phyloP scores from a whole-genome alignment of 2,797 vertebrate genomes.

The Erpetoichthys calabaricus region DNA sequence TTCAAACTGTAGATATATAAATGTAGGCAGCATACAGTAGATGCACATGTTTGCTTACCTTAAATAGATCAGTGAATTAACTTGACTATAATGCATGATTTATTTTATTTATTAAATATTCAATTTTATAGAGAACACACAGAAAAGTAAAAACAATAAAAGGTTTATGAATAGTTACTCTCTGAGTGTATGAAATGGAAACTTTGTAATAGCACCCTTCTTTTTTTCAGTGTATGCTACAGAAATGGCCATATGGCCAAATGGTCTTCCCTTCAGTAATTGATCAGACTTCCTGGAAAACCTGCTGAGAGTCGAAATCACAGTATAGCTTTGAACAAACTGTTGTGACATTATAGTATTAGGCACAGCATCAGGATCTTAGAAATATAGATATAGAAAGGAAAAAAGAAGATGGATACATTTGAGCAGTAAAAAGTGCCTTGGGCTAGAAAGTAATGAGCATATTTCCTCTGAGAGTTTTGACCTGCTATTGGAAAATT shows the following conservation, averaged over 20 bases:
- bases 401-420: constrained; percentile 67
- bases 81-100: too few relatives aligned
- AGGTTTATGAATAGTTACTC: too few relatives aligned
- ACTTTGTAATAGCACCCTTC: constrained; percentile 29
- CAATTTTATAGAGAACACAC: too few relatives aligned
- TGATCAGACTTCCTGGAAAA: constrained; percentile 83
- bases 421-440: constrained; percentile 70
- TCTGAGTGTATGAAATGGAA: too few relatives aligned
- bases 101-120: too few relatives aligned
- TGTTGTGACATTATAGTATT: constrained; percentile 72
- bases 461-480: constrained; percentile 81
- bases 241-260: constrained; percentile 70
- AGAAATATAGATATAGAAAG: constrained; percentile 67
- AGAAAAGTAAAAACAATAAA: too few relatives aligned
- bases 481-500: constrained; percentile 83
- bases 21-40: too few relatives aligned
- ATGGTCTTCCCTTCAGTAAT: constrained; percentile 82
- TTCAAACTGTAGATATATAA: too few relatives aligned
- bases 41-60: too few relatives aligned
- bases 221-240: constrained; percentile 63
- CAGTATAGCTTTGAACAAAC: constrained; percentile 76
- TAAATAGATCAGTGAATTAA: too few relatives aligned
- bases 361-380: constrained; percentile 57
- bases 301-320: constrained; percentile 83
- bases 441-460: constrained; percentile 94